phyloP scores from a whole-genome alignment of 2,113 vertebrate genomes.

The Muntiacus reevesi region DNA sequence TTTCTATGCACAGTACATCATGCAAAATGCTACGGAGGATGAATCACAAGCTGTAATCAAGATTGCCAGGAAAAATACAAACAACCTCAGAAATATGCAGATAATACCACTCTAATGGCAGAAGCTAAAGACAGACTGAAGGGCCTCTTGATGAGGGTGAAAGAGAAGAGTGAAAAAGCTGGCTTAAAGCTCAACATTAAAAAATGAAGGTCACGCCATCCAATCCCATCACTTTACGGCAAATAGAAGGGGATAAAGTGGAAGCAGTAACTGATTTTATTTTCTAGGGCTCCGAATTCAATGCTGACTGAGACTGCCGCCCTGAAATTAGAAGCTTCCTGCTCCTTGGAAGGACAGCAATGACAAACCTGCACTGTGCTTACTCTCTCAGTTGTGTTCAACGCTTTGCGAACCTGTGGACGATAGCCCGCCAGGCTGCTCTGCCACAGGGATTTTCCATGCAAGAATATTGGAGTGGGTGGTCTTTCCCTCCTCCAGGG shows the following conservation, averaged over 20 bases:
- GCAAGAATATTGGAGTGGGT: not conserved
- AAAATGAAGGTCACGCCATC: not conserved
- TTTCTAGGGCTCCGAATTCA: not conserved
- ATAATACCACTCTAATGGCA: not conserved
- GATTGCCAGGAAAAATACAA: not conserved
- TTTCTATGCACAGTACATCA: not conserved
- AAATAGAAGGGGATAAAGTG: not conserved
- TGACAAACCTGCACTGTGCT: not conserved
- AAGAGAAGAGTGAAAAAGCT: not conserved
- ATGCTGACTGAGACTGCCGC: not conserved
- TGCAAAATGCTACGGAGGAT: not conserved
- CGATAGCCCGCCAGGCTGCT: not conserved
- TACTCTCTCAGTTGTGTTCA: not conserved
- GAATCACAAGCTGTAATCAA: not conserved
- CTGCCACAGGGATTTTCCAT: not conserved
- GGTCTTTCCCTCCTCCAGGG: not conserved
- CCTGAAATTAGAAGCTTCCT: not conserved
- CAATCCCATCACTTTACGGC: not conserved
- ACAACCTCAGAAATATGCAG: not conserved
- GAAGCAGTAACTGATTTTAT: not conserved
- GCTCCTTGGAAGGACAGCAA: not conserved
- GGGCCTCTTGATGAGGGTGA: not conserved
- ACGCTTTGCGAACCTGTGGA: not conserved
- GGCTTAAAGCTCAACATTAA: not conserved
- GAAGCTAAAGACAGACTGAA: not conserved